Evolutionary conservation across 1,140 invertebrate species (phyloP), one percentile per base, ranked within the genome.

Genomic region (Chlorops oryzae): DNA sequence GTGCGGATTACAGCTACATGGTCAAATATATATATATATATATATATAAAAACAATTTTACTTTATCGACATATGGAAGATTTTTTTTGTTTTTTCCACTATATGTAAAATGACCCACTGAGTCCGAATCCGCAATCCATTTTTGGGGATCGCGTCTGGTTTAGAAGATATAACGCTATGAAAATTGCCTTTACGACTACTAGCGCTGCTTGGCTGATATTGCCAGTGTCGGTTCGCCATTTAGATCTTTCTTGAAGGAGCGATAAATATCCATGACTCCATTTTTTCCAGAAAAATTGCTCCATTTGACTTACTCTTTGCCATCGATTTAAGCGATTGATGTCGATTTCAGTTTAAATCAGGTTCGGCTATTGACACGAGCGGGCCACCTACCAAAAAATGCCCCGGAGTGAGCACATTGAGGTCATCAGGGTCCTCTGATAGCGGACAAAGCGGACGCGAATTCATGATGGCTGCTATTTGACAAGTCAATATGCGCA

Each of bases 331-430:
- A 52, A 37, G 3, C n/a, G 44, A 44, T 35, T 43, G 10, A 47
- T 42, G 24, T 52, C 37, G 6, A 52, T 21, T 13, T 23, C 21
- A 4, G 44, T n/a, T 52, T 4, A 43, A 7, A 25, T 47, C 22
- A 25, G 62, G 59, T 50, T 65, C 59, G 13, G 63, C 62, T 7
- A 58, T 12, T 9, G 49, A 22, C 12, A 50, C 57, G 17, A 73
- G 44, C 3, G 62, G 53, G 17, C 51, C 40, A 7, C 69, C 51
- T 12, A 47, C 37, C n/a, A 47, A 34, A 15, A 42, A 47, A 37
- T 52, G 51, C 13, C 24, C 43, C 2, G 51, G 51, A 2, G 44
- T 52, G 3, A 47, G 27, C 18, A 47, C 38, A 2, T 52, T 22
- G 9, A 52, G 20, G 17, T 52, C 44, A 15, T 47, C 32, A 3